phyloP scores from a whole-genome alignment of 2,113 vertebrate genomes.

The Sebastes schlegelii region DNA sequence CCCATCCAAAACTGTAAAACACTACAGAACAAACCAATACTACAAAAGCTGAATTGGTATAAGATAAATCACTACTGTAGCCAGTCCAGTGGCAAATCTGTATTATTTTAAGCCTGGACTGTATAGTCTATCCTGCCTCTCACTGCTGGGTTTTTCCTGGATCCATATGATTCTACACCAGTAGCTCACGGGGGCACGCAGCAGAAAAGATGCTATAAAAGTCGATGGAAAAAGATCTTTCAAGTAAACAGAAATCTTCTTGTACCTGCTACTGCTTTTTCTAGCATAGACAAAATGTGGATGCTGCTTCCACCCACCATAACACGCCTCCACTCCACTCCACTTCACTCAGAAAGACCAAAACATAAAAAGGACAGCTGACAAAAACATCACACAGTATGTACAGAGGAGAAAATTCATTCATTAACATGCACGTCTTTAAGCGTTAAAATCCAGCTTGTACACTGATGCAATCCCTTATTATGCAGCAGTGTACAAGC shows the following conservation, averaged over 20 bases:
- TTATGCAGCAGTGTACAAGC: neutral
- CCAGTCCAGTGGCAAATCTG: neutral
- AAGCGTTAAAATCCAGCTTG: neutral
- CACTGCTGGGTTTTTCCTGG: neutral
- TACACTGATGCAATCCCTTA: slow-evolving; percentile 4
- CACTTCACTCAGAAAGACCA: neutral
- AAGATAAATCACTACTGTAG: neutral
- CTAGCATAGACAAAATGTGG: slow-evolving; percentile 11
- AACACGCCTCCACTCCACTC: slow-evolving; percentile 25
- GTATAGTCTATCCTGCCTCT: slow-evolving; percentile 3
- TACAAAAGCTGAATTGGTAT: neutral
- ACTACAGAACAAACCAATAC: neutral
- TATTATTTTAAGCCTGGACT: neutral
- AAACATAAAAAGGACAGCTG: neutral
- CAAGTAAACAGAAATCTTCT: slow-evolving; percentile 17
- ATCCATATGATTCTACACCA: slow-evolving; percentile 4
- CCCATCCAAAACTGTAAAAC: neutral
- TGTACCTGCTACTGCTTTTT: slow-evolving; percentile 28
- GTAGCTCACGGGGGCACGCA: neutral
- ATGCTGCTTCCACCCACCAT: slow-evolving; percentile 28
- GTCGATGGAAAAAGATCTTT: slow-evolving; percentile 17
- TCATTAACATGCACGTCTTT: slow-evolving; percentile 3
- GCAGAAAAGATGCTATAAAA: slow-evolving; percentile 3
- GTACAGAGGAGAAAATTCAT: slow-evolving; percentile 3
- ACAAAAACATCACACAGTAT: slow-evolving; percentile 5